Conservation (phyloP, 2,797 vertebrate species). For the Platyrinchus mystaceus region DNA sequence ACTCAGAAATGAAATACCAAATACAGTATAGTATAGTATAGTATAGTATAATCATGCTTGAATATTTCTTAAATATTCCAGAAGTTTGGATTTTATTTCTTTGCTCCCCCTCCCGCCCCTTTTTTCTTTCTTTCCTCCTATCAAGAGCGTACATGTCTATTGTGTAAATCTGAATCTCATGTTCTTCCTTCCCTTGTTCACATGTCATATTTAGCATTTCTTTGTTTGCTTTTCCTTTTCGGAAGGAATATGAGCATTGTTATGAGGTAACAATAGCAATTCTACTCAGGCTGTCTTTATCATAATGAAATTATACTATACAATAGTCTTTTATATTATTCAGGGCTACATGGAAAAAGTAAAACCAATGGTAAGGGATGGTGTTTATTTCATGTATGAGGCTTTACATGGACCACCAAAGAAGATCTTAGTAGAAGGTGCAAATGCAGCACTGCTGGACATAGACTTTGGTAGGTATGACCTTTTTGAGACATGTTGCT, state of each 20-base stretch:
- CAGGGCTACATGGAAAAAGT: slow-evolving; percentile 89
- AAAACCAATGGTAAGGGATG: slow-evolving; percentile 97
- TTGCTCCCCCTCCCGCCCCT: accelerated
- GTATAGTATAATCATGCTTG: neutral
- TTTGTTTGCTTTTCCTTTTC: neutral
- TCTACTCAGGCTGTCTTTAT: neutral
- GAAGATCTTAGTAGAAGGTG: slow-evolving; percentile 97
- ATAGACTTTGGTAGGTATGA: slow-evolving; percentile 94
- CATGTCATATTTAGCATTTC: neutral
- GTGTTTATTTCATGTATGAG: slow-evolving; percentile 95
- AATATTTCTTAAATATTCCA: neutral
- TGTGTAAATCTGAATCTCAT: neutral
- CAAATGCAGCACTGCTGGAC: slow-evolving; percentile 95
- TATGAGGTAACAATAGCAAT: neutral
- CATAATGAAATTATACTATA: neutral
- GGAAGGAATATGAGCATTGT: neutral
- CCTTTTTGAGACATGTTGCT: neutral
- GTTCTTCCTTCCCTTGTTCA: neutral
- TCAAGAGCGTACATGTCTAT: neutral
- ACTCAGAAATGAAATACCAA: neutral
- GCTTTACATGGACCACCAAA: slow-evolving; percentile 92
- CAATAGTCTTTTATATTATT: slow-evolving; percentile 13
- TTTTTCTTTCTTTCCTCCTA: neutral
- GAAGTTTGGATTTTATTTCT: neutral
- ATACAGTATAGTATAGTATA: neutral